These are phyloP conservation scores for Acanthosoma haemorrhoidale DNA, from an alignment of 2,888 invertebrate genomes.

Conservation along the genomic window DNA sequence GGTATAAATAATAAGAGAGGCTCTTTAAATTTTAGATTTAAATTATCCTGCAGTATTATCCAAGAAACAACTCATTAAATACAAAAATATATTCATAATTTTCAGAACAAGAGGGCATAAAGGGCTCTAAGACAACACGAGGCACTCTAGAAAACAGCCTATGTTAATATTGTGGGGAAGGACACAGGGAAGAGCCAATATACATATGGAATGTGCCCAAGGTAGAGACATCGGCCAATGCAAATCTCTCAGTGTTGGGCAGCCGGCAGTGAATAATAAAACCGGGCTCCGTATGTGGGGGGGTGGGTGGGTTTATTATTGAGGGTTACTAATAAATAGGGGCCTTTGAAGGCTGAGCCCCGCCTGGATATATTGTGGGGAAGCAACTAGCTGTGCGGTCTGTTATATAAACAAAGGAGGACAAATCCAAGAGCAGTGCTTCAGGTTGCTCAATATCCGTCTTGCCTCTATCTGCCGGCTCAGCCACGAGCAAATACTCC, in stretches of 20 bases:
- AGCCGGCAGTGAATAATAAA: constrained; percentile 7
- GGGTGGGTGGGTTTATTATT: background rate
- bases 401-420: constrained; percentile 5
- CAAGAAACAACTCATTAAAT: too few species aligned
- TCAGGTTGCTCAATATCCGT: background rate
- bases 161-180: too few species aligned
- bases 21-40: too few species aligned
- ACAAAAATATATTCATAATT: too few species aligned
- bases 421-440: background rate
- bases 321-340: background rate
- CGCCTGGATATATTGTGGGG: too few species aligned
- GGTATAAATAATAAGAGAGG: too few species aligned
- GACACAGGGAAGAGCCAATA: background rate
- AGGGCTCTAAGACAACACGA: too few species aligned
- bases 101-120: too few species aligned
- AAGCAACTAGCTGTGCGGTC: background rate
- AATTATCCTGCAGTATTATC: too few species aligned
- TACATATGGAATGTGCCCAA: background rate
- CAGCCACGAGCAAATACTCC: background rate
- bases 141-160: too few species aligned
- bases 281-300: too few species aligned
- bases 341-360: background rate
- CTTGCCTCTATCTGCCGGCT: background rate
- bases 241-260: background rate
- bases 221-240: constrained; percentile 5